These are phyloP conservation scores for Odontesthes bonariensis DNA, from an alignment of 2,113 vertebrate genomes.

Conservation along the genomic window DNA sequence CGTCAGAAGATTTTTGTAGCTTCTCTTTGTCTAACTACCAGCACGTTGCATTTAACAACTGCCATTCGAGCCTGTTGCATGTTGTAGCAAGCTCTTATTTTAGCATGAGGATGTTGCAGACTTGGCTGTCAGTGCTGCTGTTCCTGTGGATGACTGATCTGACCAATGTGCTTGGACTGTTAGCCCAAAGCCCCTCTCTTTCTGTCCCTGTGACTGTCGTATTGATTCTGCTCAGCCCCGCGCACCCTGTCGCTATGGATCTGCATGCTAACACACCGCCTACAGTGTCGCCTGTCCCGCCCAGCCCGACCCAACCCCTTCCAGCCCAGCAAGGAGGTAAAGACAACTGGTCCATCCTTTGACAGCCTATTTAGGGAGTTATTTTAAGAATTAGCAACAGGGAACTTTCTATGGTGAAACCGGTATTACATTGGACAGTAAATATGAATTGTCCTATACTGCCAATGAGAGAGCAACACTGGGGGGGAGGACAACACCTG, in stretches of 20 bases:
- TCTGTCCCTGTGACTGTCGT: constrained; percentile 96
- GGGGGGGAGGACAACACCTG: constrained; percentile 86
- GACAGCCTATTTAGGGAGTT: constrained; percentile 55
- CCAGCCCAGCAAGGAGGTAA: constrained; percentile 68
- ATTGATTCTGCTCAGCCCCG: constrained; percentile 94
- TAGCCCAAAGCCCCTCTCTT: constrained; percentile 92
- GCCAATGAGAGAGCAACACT: constrained; percentile 46
- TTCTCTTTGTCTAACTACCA: constrained; percentile 3
- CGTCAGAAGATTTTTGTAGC: not conserved
- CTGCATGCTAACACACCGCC: constrained; percentile 91
- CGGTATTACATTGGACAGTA: constrained; percentile 23
- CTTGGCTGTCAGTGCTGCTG: constrained; percentile 90
- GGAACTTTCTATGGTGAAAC: constrained; percentile 32
- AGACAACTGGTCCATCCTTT: constrained; percentile 59
- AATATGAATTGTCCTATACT: constrained; percentile 25
- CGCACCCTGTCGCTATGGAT: constrained; percentile 95
- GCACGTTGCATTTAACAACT: not conserved
- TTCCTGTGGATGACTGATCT: constrained; percentile 92
- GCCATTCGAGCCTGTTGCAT: constrained; percentile 43
- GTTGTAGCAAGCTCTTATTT: constrained; percentile 54
- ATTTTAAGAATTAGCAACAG: constrained; percentile 67
- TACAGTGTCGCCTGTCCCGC: constrained; percentile 79
- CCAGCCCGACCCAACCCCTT: constrained; percentile 45
- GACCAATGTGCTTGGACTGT: constrained; percentile 98
- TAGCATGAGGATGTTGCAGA: constrained; percentile 66